Evolutionary conservation across 1,140 invertebrate species (phyloP), one percentile per base, ranked within the genome.

Genomic region (Drosophila orosa): DNA sequence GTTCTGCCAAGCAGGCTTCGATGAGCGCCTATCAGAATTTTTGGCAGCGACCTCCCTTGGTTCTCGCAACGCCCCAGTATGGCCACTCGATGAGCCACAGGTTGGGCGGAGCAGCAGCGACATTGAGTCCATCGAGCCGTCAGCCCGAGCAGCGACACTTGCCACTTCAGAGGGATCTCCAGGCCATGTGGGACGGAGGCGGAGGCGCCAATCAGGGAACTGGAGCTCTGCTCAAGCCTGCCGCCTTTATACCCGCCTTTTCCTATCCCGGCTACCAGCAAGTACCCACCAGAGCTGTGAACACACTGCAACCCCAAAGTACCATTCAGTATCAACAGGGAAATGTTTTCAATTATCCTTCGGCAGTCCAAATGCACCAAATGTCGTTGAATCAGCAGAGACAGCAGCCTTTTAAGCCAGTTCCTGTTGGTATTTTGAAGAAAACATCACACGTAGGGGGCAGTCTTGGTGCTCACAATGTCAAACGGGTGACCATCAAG

Each of bases 61-160:
- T 47, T 4, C 15, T 52, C 10, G 29, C 47, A 0, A 35, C 52
- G 57, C 65, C 74, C 4, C 57, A 78, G 19, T 78, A 77, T 25
- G 77, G 74, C 73, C 44, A 54, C 3, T 52, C 22, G 2, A 37
- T 74, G 42, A 74, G 78, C 67, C 67, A 63, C 55, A 67, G 71
- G 27, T 27, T 85, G 39, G 56, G 39, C 12, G 71, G 81, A 8
- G 54, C 67, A 8, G 54, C 67, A 5, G 9, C 52, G 45, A 42
- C 78, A 3, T 22, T 78, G 33, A 62, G 27, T 17, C 76, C 76
- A 0, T n/a, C 65, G 45, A 75, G 75, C 0, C 68, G 74, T 5
- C 37, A 47, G 12, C 33, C 25, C 10, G 44, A 60, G 25, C 58
- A 65, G 8, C 45, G 40, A 2, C 45, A 44, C n/a, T 1, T 24